Base-by-base conservation (phyloP, 2,113 vertebrate genomes). In the Petrocephalus zakoni region DNA sequence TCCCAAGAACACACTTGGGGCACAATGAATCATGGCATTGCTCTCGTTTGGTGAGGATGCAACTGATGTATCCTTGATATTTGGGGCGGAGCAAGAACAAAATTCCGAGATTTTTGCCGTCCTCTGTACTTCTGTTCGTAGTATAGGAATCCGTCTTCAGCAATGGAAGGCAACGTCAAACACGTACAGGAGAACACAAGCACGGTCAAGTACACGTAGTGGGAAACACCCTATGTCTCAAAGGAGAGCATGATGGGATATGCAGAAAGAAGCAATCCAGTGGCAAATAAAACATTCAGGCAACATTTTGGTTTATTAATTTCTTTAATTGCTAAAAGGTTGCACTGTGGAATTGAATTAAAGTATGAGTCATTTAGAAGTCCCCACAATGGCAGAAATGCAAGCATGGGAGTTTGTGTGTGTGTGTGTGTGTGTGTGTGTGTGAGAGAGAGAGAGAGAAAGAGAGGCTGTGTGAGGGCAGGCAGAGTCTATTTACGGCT, bases 391-490 rank as follows among this genome's bases (percentile, higher is more conserved):
- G 11, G 29, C 11, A 34, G n/a, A 72, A 29, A 34, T 72, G 64
- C 25, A 72, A 72, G 64, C 25, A 29, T 29, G 64, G 11, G 9
- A 25, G 61, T 68, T 25, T 78, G 68, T 87, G 87, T 22, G 81
- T 75, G 75, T 21, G 89, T 52, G 19, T 56, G 88, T 55, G 78
- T 64, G 25, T 85, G 55, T 88, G 83, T 89, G 19, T 86, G 46
- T 86, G n/a, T 64, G 34, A 51, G 88, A 64, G 82, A 85, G 83
- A 86, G 10, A 86, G 47, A 47, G 29, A 37, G n/a, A 42, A 83
- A 72, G 88, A 86, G 21, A 7, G 5, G 25, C 4, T 37, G 53
- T 1, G 29, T 29, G 56, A 51, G 52, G 19, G 46, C 22, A 85
- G 82, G 21, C 21, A 11, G 17, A 6, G 51, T 85, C 13, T 83